Conservation (phyloP, 2,797 vertebrate species). For the Pelodytes ibericus region DNA sequence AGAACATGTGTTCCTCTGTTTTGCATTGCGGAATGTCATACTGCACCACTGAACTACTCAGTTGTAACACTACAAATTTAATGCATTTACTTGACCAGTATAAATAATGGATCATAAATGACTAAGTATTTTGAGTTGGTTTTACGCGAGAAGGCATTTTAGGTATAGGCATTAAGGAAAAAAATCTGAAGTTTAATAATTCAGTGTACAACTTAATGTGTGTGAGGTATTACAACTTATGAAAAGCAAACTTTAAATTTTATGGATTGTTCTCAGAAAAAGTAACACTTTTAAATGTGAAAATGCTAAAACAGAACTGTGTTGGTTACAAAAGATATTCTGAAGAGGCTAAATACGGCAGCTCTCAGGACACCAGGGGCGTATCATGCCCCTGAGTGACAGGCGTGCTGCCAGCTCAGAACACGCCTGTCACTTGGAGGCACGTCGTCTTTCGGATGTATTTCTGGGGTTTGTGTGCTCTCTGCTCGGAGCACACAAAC, state of each 20-base stretch:
- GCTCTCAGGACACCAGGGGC: too few species aligned
- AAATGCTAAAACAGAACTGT: too few species aligned
- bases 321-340: too few species aligned
- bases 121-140: conserved; percentile 10
- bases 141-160: conserved; percentile 29
- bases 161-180: conserved; percentile 4
- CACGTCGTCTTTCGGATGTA: too few species aligned
- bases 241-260: conserved; percentile 12
- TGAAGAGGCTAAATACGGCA: too few species aligned
- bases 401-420: too few species aligned
- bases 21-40: conserved; percentile 37
- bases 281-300: too few species aligned
- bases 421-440: too few species aligned
- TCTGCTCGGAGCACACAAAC: too few species aligned
- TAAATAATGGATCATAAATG: conserved; percentile 44
- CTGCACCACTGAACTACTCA: conserved; percentile 20
- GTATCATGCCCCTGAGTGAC: too few species aligned
- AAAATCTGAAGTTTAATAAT: conserved; percentile 33
- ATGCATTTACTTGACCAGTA: conserved; percentile 46
- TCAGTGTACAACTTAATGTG: conserved; percentile 28
- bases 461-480: too few species aligned
- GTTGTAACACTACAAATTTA: conserved; percentile 34
- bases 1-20: conserved; percentile 22
- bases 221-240: conserved; percentile 15
- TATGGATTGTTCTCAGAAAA: not conserved